Conservation (phyloP, 1,140 invertebrate species). For the Calliopsis andreniformis region DNA sequence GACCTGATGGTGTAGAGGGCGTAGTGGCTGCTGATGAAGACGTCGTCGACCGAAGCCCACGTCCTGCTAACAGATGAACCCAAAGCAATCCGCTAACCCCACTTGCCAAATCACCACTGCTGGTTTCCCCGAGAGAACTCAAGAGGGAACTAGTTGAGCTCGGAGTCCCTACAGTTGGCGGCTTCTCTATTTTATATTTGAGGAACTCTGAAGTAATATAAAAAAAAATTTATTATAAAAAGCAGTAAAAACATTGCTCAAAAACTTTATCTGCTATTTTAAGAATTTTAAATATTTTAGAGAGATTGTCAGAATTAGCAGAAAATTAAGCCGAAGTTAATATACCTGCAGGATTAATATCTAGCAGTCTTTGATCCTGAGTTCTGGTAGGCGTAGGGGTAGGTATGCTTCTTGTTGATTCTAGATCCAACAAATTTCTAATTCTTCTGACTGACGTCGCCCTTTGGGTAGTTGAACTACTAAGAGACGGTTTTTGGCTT, state of each 20-base stretch:
- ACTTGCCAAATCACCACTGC: slow-evolving; percentile 80
- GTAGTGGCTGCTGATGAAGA: slow-evolving; percentile 85
- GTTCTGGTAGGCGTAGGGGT: slow-evolving; percentile 88
- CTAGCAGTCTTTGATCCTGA: slow-evolving; percentile 86
- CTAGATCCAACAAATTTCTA: slow-evolving; percentile 89
- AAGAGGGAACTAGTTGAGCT: slow-evolving; percentile 79
- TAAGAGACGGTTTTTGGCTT: slow-evolving; percentile 74
- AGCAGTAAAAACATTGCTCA: too few relatives aligned
- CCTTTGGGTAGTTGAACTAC: slow-evolving; percentile 81
- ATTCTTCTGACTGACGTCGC: slow-evolving; percentile 89
- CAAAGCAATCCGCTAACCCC: slow-evolving; percentile 94
- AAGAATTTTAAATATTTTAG: too few relatives aligned
- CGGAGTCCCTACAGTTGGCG: slow-evolving; percentile 82
- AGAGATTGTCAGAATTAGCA: too few relatives aligned
- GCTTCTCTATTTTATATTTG: slow-evolving; percentile 95
- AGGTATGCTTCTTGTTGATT: slow-evolving; percentile 83
- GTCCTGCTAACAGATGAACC: slow-evolving; percentile 94
- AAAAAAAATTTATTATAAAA: background rate
- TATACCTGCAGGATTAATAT: slow-evolving; percentile 93
- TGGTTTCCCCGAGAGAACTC: slow-evolving; percentile 76
- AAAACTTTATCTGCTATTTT: too few relatives aligned
- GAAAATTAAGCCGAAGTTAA: too few relatives aligned
- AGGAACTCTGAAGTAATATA: slow-evolving; percentile 87
- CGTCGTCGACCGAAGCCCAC: slow-evolving; percentile 91
- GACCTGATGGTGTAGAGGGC: slow-evolving; percentile 85